A percentile compares a stretch with the other conserved stretches of the same genome.
Conservation (phyloP, 2,888 invertebrate species). For the Acanthosepion esculentum region DNA sequence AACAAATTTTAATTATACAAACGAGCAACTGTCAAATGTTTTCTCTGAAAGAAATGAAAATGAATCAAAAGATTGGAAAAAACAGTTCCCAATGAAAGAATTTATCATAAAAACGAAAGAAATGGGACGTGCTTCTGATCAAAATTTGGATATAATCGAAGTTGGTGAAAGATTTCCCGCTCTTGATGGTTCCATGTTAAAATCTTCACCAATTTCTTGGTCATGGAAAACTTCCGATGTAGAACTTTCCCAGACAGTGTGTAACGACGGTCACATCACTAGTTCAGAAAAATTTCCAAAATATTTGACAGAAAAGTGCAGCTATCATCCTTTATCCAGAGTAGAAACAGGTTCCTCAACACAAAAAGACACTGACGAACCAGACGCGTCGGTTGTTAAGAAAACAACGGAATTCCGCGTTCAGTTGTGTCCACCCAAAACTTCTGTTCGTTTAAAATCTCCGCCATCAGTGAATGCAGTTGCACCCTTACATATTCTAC, state of each 20-base stretch:
- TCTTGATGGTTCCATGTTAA: neutral
- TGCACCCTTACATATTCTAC: neutral
- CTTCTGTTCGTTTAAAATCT: neutral
- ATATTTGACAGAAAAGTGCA: neutral
- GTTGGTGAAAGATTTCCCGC: neutral
- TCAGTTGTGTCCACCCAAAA: neutral
- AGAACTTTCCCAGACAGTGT: neutral
- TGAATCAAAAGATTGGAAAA: neutral
- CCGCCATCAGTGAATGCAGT: neutral
- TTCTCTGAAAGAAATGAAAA: too few species aligned
- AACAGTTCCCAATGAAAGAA: neutral
- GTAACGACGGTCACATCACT: neutral
- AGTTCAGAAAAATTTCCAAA: neutral
- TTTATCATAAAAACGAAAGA: neutral
- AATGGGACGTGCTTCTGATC: neutral
- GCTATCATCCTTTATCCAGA: too few species aligned
- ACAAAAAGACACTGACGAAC: neutral
- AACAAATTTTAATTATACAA: neutral
- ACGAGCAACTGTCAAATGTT: too few species aligned
- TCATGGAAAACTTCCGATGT: neutral
- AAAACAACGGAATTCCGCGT: neutral
- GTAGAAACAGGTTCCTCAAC: too few species aligned
- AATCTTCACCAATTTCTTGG: neutral
- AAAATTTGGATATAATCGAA: neutral
- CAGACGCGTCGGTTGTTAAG: neutral